Evolutionary conservation across 2,888 invertebrate species (phyloP).

Genomic region (Zeuzera pyrina): DNA sequence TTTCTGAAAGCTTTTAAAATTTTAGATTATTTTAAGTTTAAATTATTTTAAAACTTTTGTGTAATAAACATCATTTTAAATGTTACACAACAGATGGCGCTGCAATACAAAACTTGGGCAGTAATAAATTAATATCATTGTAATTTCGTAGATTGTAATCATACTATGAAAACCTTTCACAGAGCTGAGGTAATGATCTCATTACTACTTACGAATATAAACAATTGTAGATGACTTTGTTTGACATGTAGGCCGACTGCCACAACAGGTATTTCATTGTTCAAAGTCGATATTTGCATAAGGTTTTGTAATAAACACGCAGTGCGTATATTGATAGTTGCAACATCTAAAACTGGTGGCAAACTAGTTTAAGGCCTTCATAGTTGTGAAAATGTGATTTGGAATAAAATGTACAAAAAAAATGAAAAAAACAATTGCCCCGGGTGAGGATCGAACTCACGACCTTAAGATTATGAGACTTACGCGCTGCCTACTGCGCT

Average conservation of each 20-base stretch:
- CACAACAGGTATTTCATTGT: slow-evolving; percentile 33
- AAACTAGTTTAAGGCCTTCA: slow-evolving; percentile 4
- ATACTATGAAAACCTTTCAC: too few relatives aligned
- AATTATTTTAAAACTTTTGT: too few relatives aligned
- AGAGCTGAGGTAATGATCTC: slow-evolving; percentile 20
- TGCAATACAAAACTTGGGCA: slow-evolving; percentile 20
- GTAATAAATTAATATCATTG: slow-evolving; percentile 18
- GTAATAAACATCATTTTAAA: slow-evolving; percentile 22
- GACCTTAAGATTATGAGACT: slow-evolving; percentile 95
- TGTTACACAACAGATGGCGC: slow-evolving; percentile 36
- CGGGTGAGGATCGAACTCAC: slow-evolving; percentile 97
- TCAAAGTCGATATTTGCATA: slow-evolving; percentile 41
- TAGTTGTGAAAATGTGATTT: background rate
- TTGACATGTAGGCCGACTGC: slow-evolving; percentile 36
- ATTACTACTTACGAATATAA: slow-evolving; percentile 36
- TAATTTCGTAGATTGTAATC: too few relatives aligned
- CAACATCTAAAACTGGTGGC: slow-evolving; percentile 13
- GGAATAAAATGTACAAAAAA: slow-evolving; percentile 7
- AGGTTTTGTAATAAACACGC: slow-evolving; percentile 19
- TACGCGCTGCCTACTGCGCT: slow-evolving; percentile 92
- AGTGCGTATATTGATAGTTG: slow-evolving; percentile 17
- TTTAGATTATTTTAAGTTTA: too few relatives aligned
- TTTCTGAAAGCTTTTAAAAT: too few relatives aligned
- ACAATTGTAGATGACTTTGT: slow-evolving; percentile 25
- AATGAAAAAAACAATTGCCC: slow-evolving; percentile 71